Base-by-base conservation (phyloP, 2,797 vertebrate genomes). In the Darevskia mixta region DNA sequence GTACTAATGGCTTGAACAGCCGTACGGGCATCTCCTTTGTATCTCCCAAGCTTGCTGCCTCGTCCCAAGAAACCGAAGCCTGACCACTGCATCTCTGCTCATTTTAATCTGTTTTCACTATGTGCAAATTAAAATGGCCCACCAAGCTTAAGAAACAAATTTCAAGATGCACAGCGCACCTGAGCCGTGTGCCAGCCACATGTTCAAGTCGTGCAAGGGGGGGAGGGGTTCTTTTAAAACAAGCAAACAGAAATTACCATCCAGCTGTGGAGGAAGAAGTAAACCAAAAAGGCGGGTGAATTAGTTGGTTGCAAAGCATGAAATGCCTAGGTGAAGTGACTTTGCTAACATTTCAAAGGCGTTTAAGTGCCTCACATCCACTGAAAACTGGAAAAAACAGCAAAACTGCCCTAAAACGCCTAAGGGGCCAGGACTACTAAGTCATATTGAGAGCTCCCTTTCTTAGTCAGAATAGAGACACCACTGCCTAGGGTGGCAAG, bases 1-100 rank as follows among this genome's bases (percentile, higher is more conserved):
- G 7, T 32, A 45, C 89, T 93, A 73, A 41, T 1, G 76, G 55
- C 3, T 83, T 61, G 32, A n/a, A 67, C 23, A 88, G 3, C 18
- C 23, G 35, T 61, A 5, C 23, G 75, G 4, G 13, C 49, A 45
- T 86, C 45, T 32, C 43, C 45, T 82, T 45, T 80, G 45, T n/a
- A 72, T 17, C 49, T 80, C 35, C 32, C 41, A 61, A 43, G 7
- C 27, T 27, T 41, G 78, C 67, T 73, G 49, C 6, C 2, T 80
- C 32, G 32, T 73, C 49, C 49, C 43, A 3, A 64, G 25, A 80
- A 86, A 27, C 64, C 18, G 23, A 86, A 5, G 32, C 25, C 25
- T 72, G 29, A 55, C 49, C 66, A 45, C 27, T 45, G 55, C 76
- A 41, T 18, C 17, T 45, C 66, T 49, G 4, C 58, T 32, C 18